Conservation (phyloP, 2,797 vertebrate species). For the Ctenopoma multispine region DNA sequence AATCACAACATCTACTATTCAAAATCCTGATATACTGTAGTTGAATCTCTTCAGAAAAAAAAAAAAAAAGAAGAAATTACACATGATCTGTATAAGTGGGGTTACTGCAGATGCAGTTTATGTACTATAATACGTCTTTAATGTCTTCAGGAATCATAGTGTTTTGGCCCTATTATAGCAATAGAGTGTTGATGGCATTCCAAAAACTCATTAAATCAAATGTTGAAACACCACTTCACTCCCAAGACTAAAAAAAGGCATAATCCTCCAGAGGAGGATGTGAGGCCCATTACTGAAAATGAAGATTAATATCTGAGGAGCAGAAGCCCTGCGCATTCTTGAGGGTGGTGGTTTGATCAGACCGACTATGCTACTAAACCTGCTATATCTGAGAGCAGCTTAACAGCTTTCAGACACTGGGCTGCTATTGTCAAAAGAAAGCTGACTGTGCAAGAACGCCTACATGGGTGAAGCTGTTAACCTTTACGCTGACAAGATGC, state of each 20-base stretch:
- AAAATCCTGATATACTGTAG: neutral
- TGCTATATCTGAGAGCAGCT: conserved; percentile 5
- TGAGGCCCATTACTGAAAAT: neutral
- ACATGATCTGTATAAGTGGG: neutral
- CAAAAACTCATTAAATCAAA: neutral
- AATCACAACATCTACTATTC: neutral
- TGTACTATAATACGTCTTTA: neutral
- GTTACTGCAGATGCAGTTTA: neutral
- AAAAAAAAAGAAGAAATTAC: too few species aligned
- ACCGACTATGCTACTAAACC: neutral
- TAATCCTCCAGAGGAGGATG: neutral
- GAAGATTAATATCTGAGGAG: neutral
- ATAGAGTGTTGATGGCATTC: neutral
- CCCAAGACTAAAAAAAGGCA: neutral
- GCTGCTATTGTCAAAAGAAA: conserved; percentile 19
- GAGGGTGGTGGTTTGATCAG: conserved; percentile 12
- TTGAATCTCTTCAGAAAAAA: neutral
- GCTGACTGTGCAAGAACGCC: conserved; percentile 6
- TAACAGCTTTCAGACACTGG: neutral
- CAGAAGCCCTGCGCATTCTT: neutral
- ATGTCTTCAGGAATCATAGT: too few species aligned
- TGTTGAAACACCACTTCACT: conserved; percentile 1
- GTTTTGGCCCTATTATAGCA: neutral
- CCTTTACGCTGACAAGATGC: conserved; percentile 31
- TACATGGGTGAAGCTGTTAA: conserved; percentile 34